Conservation (phyloP, 2,888 invertebrate species). For the Agonopterix subpropinquella region DNA sequence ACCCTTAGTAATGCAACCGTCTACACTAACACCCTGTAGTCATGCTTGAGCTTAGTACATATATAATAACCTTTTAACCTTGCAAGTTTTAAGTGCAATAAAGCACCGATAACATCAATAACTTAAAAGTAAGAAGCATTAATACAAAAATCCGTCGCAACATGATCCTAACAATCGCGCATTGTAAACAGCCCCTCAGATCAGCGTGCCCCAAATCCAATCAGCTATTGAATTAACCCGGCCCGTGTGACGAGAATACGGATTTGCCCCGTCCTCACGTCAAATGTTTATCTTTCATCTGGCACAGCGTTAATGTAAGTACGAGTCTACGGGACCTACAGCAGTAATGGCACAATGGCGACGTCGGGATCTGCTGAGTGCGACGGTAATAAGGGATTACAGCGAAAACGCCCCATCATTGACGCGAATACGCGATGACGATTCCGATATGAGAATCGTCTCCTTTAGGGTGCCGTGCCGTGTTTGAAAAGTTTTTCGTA, state of each 20-base stretch:
- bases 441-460: no score
- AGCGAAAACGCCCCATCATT: background rate
- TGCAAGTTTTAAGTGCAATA: no score
- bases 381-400: conserved; percentile 28
- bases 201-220: conserved; percentile 71
- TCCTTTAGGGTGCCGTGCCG: no score
- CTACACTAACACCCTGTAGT: no score
- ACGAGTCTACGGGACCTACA: conserved; percentile 39
- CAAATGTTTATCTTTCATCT: conserved; percentile 75
- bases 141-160: no score
- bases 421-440: no score
- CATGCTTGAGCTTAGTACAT: no score
- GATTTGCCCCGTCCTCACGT: conserved; percentile 66
- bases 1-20: no score
- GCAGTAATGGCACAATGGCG: conserved; percentile 19
- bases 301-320: conserved; percentile 63
- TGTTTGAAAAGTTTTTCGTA: no score
- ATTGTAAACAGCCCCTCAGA: conserved; percentile 49
- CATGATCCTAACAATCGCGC: conserved; percentile 22
- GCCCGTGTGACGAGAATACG: conserved; percentile 73
- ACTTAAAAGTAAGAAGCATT: no score
- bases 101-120: no score
- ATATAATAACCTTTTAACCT: no score
- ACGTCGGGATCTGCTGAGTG: conserved; percentile 40
- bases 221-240: conserved; percentile 75